phyloP scores from a whole-genome alignment of 2,113 vertebrate genomes.

The Aegithalos caudatus region DNA sequence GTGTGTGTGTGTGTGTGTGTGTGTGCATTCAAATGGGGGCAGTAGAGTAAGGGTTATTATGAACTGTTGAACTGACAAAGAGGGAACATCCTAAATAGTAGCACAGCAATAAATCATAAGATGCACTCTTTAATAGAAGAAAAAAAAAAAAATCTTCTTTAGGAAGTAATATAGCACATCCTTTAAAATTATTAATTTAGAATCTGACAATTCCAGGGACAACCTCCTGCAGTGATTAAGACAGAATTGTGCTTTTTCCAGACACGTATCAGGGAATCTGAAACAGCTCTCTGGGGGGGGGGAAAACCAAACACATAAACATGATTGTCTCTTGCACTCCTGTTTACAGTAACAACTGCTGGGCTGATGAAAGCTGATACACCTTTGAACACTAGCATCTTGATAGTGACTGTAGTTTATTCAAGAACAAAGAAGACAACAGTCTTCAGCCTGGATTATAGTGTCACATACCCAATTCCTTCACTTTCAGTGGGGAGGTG shows the following conservation, averaged over 20 bases:
- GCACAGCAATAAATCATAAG: background rate
- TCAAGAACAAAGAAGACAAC: background rate
- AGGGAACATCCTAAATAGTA: background rate
- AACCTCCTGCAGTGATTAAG: background rate
- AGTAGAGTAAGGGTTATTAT: background rate
- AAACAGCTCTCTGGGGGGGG: background rate
- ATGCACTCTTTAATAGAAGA: background rate
- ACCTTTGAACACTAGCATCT: background rate
- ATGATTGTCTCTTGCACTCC: background rate
- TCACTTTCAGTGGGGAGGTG: fast-evolving
- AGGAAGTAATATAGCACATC: background rate
- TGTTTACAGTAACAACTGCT: background rate
- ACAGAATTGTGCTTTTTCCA: background rate
- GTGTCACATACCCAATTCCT: fast-evolving
- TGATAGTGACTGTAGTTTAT: background rate
- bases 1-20: background rate
- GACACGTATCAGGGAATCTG: background rate
- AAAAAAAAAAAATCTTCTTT: no score
- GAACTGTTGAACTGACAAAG: background rate
- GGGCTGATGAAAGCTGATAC: background rate
- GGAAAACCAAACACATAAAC: background rate
- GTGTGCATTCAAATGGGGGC: background rate
- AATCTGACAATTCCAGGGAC: background rate
- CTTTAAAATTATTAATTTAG: background rate
- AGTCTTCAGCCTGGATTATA: background rate